These are phyloP conservation scores for Ditula angustiorana DNA, from an alignment of 2,888 invertebrate genomes.

Conservation along the genomic window DNA sequence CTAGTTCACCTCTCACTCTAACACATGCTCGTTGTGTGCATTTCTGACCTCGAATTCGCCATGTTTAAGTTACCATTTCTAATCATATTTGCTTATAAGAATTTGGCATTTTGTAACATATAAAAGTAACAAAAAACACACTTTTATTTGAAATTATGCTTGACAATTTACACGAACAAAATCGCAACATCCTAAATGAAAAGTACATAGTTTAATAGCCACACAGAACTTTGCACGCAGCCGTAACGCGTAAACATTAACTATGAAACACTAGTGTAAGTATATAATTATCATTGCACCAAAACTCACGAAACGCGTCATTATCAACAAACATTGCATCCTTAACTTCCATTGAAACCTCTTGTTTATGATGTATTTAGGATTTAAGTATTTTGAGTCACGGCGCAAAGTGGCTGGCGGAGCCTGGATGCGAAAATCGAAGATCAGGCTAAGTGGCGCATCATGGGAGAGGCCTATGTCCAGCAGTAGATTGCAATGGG, in stretches of 20 bases:
- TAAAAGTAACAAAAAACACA: not conserved
- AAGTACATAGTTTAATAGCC: not conserved
- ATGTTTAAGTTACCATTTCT: no score
- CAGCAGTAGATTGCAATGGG: no score
- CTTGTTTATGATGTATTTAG: not conserved
- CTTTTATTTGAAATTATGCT: no score
- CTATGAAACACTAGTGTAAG: not conserved
- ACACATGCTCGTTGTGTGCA: not conserved
- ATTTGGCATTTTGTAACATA: not conserved
- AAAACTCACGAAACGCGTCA: not conserved
- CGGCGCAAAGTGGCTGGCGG: no score
- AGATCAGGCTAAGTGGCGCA: no score
- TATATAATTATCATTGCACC: not conserved
- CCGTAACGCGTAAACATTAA: not conserved
- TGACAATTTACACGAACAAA: not conserved
- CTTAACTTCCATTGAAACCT: not conserved
- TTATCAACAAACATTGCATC: not conserved
- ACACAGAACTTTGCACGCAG: not conserved
- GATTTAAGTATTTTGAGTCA: no score
- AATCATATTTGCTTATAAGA: no score
- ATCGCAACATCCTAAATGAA: not conserved
- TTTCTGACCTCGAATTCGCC: not conserved
- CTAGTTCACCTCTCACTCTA: not conserved
- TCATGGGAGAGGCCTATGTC: no score
- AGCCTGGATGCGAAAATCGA: no score